Conservation (phyloP, 2,113 vertebrate species). For the Ptyas mucosa region DNA sequence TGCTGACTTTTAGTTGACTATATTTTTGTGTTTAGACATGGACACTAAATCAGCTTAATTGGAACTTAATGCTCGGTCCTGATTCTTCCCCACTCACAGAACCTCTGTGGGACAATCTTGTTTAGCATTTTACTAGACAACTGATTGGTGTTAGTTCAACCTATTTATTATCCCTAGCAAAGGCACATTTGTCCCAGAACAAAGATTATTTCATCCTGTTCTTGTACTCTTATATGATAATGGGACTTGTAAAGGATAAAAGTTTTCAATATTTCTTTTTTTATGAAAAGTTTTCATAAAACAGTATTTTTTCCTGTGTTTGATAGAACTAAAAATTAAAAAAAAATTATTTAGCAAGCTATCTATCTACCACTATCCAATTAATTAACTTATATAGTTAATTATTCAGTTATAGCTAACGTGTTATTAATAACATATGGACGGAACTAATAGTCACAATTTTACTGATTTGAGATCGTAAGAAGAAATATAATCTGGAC, state of each 20-base stretch:
- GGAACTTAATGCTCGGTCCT: neutral
- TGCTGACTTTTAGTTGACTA: neutral
- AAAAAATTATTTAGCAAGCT: neutral
- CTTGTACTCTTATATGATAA: slow-evolving; percentile 1
- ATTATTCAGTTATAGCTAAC: neutral
- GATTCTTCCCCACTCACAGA: neutral
- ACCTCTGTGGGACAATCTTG: neutral
- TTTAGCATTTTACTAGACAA: slow-evolving; percentile 9
- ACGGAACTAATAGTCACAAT: neutral
- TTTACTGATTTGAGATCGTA: neutral
- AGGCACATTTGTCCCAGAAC: neutral
- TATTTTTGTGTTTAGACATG: no score
- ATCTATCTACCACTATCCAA: neutral
- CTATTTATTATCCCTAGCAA: slow-evolving; percentile 2
- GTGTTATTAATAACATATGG: neutral
- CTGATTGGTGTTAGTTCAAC: neutral
- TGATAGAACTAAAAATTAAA: neutral
- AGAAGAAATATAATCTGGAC: neutral
- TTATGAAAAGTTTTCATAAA: neutral
- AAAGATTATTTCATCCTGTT: neutral
- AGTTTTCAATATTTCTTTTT: neutral
- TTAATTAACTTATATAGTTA: neutral
- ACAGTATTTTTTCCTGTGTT: neutral
- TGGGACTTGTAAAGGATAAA: neutral
- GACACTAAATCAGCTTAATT: neutral